Evolutionary conservation across 2,113 vertebrate genomes (phyloP).

Genomic region (Chionodraco myersi): DNA sequence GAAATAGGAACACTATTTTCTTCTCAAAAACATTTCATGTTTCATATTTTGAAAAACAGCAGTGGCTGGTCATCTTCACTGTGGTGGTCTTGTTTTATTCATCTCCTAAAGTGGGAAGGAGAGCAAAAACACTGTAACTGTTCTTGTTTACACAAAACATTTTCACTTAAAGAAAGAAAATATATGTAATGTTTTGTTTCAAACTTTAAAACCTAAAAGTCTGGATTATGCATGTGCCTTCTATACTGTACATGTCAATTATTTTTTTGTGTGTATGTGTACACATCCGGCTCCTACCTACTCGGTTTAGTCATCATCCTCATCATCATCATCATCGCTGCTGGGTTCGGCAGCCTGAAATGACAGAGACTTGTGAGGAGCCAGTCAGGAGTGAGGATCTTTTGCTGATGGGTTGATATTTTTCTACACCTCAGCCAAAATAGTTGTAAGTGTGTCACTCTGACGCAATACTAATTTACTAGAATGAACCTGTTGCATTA

Average conservation of each 20-base stretch:
- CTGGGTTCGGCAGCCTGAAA: constrained; percentile 58
- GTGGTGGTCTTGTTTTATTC: not conserved
- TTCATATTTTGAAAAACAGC: constrained; percentile 15
- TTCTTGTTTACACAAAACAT: not conserved
- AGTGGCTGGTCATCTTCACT: not conserved
- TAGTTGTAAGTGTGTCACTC: not conserved
- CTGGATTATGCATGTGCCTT: not conserved
- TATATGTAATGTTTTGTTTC: not conserved
- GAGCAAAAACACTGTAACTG: not conserved
- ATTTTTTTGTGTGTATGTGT: constrained; percentile 17
- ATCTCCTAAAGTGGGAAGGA: constrained; percentile 34
- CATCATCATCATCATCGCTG: constrained; percentile 69
- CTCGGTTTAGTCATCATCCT: constrained; percentile 60
- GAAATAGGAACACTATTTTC: constrained; percentile 4
- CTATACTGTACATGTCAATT: not conserved
- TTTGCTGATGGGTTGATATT: constrained; percentile 9
- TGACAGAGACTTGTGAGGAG: constrained; percentile 52
- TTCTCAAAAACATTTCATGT: constrained; percentile 16
- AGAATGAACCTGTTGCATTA: constrained; percentile 23
- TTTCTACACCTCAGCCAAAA: constrained; percentile 35
- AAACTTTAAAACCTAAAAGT: not conserved
- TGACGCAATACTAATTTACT: constrained; percentile 15
- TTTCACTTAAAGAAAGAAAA: not conserved
- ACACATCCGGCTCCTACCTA: constrained; percentile 19
- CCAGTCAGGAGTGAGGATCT: constrained; percentile 32